Evolutionary conservation across 2,113 vertebrate genomes (phyloP).

Genomic region (Aldabrachelys gigantea): DNA sequence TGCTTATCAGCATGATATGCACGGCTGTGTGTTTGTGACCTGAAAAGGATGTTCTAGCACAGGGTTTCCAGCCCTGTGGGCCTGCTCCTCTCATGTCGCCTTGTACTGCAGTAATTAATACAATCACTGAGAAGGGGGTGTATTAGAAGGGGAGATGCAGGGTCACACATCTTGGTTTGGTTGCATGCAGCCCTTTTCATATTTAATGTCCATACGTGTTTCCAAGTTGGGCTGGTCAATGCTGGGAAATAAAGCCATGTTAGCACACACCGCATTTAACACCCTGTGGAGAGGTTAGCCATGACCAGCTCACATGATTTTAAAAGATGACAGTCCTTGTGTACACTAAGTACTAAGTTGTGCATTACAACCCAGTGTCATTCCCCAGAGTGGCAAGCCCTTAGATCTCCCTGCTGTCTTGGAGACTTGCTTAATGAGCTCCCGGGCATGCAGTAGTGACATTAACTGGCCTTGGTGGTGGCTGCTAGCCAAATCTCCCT

Average conservation of each 20-base stretch:
- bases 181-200: not conserved
- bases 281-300: not conserved
- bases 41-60: not conserved
- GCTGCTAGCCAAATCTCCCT: not conserved
- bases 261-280: not conserved
- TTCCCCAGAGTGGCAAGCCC: not conserved
- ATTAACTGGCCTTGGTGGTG: not conserved
- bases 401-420: not conserved
- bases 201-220: not conserved
- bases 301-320: rapidly evolving
- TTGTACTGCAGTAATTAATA: not conserved
- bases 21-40: not conserved
- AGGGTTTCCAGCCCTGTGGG: not conserved
- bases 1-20: not conserved
- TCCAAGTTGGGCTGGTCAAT: not conserved
- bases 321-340: not conserved
- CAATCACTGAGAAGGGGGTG: not conserved
- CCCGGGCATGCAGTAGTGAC: not conserved
- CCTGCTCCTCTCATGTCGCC: not conserved
- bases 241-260: not conserved
- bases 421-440: not conserved
- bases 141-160: not conserved
- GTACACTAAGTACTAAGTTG: not conserved
- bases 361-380: not conserved
- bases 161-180: not conserved